Evolutionary conservation across 2,888 invertebrate genomes (phyloP), one percentile per base, ranked within the genome.

Genomic region (Oscheius sp.): DNA sequence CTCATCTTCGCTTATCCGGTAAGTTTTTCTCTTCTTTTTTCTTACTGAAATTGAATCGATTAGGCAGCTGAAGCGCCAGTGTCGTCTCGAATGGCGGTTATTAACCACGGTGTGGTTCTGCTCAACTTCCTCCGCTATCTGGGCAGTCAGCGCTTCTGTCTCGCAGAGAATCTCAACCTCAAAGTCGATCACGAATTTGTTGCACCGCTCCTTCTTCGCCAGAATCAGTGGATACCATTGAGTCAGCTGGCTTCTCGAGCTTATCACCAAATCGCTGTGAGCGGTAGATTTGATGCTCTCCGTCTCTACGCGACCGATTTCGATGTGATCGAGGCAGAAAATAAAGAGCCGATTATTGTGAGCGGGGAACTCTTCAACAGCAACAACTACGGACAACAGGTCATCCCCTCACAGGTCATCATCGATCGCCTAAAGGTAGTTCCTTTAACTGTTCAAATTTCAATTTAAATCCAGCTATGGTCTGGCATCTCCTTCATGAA

Each of bases 171-270:
- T 29, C 17, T 66, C 5, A 17, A 12, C 2, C 66, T 66, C 31
- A 5, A 8, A 27, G 42, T 66, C 46, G 55, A 57, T 23, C 39
- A 31, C 25, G 57, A 57, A 20, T 17, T 20, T 3, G 39, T 15
- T 6, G 45, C 61, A 17, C 61, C 61, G 42, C n/a, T 42, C 12
- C 31, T 61, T 0, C 10, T n/a, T n/a, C 61, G 61, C 12, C 45
- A 42, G 31, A 45, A 29, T 31, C 45, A 61, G 3, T 61, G 61
- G 61, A 23, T 42, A 3, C 61, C 61, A 5, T 31, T 61, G 27
- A 61, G 42, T 52, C 64, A 78, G 78, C 45, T 75, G 29, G 78
- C 81, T n/a, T 80, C 74, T 53, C 75, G 76, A 58, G 71, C 81
- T 2, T 75, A 75, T 52, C 79, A 77, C 55, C 66, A 74, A 6